A percentile compares a stretch with the other conserved stretches of the same genome.
Evolutionary conservation across 2,113 vertebrate species (phyloP).

Genomic region (Nerophis lumbriciformis): DNA sequence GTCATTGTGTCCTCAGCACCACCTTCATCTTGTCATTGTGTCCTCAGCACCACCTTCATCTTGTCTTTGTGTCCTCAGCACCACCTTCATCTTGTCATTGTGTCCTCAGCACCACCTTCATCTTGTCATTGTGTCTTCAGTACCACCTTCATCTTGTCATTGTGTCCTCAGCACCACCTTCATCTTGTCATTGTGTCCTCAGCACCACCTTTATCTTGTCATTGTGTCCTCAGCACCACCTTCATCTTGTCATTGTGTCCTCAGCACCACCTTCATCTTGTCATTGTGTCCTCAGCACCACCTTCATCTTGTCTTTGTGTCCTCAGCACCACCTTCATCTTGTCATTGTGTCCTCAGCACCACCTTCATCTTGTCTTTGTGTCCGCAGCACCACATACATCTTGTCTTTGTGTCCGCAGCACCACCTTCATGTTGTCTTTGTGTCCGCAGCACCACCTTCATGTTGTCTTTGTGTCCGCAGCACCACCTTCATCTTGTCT

Average conservation of each 20-base stretch:
- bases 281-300: conserved; percentile 37
- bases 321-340: conserved; percentile 76
- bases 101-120: no score
- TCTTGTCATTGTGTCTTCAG: conserved; percentile 48
- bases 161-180: no score
- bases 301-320: not conserved
- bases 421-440: conserved; percentile 79
- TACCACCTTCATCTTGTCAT: conserved; percentile 78
- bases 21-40: conserved; percentile 78
- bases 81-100: conserved; percentile 78
- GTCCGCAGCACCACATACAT: conserved; percentile 76
- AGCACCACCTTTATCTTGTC: conserved; percentile 83
- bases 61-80: conserved; percentile 50
- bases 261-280: conserved; percentile 79
- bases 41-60: no score
- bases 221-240: no score
- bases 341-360: conserved; percentile 52
- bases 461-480: conserved; percentile 30
- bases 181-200: not conserved
- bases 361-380: not conserved
- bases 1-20: conserved; percentile 48
- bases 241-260: not conserved
- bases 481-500: conserved; percentile 80
- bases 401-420: conserved; percentile 69
- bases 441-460: no score